Evolutionary conservation across 2,797 vertebrate genomes (phyloP), one percentile per base, ranked within the genome.

Genomic region (Neomorphus geoffroyi): DNA sequence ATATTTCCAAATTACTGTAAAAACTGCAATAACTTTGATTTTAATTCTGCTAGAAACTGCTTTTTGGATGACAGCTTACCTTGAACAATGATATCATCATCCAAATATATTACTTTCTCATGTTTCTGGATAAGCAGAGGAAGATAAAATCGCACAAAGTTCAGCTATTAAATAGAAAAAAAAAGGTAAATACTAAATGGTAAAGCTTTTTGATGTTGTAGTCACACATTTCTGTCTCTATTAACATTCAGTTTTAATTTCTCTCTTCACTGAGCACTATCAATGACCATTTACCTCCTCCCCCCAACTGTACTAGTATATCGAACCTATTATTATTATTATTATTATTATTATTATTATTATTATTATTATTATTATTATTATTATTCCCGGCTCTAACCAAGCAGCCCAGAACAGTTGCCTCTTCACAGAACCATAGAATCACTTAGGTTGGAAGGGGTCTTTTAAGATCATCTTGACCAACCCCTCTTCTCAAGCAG

Each of bases 41-140:
- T 72, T 75, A 77, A 66, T 87, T 86, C 26, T 61, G 17, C 30
- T 77, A 61, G 28, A 86, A 92, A 67, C 16, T 58, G 41, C 11
- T 90, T 88, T 89, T 61, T 10, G 46, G 50, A 48, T 39, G 62
- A 56, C 53, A 71, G 90, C 96, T 18, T 98, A 99, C 99, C 99
- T 98, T 99, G 99, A 37, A 99, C 98, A 62, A 99, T 99, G 74
- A 99, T 95, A 43, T 99, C 99, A 92, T 99, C 99, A 32, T 99
- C 99, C 86, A 99, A 88, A 96, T 99, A 99, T 96, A 99, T 98
- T 77, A 99, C 98, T 96, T 98, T 99, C 88, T 98, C 97, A 4
- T 99, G 99, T 80, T 97, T 98, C 88, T 98, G 98, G 91, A 98
- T 97, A 27, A 99, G 98, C 93, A 99, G 97, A 37, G 99, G 99